phyloP scores from a whole-genome alignment of 2,888 invertebrate genomes.

The Agrypnus murinus region DNA sequence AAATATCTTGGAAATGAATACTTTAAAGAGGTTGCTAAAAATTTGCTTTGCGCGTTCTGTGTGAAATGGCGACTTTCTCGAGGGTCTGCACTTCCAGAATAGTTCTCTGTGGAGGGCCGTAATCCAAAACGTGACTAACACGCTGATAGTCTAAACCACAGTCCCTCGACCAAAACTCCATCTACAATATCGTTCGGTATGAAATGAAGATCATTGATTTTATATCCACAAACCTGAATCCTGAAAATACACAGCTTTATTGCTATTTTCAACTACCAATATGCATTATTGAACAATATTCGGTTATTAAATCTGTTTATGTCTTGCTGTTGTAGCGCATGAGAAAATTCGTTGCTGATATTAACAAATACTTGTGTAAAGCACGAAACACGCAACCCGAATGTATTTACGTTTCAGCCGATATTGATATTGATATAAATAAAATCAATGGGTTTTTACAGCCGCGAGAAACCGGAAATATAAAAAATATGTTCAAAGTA shows the following conservation, averaged over 20 bases:
- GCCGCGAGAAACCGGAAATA: slow-evolving; percentile 1
- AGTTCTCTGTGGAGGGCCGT: slow-evolving; percentile 51
- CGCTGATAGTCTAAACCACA: slow-evolving; percentile 55
- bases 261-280: slow-evolving; percentile 40
- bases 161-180: slow-evolving; percentile 44
- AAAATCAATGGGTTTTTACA: slow-evolving; percentile 31
- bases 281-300: slow-evolving; percentile 41
- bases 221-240: slow-evolving; percentile 44
- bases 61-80: slow-evolving; percentile 54
- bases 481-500: slow-evolving; percentile 4
- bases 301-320: slow-evolving; percentile 36
- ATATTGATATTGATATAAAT: slow-evolving; percentile 23
- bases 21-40: slow-evolving; percentile 50
- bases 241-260: slow-evolving; percentile 37
- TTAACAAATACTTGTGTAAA: slow-evolving; percentile 18
- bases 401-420: slow-evolving; percentile 9
- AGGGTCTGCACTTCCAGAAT: slow-evolving; percentile 56
- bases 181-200: slow-evolving; percentile 46
- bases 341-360: slow-evolving; percentile 7
- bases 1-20: slow-evolving; percentile 45
- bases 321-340: slow-evolving; percentile 16
- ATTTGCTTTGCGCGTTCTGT: slow-evolving; percentile 56
- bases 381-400: slow-evolving; percentile 14
- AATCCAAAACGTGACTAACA: slow-evolving; percentile 60
- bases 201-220: slow-evolving; percentile 50